Percentiles rank a stretch among this genome's conserved stretches.
Evolutionary conservation across 2,888 invertebrate species (phyloP).

Genomic region (Amblyjoppa proteus): DNA sequence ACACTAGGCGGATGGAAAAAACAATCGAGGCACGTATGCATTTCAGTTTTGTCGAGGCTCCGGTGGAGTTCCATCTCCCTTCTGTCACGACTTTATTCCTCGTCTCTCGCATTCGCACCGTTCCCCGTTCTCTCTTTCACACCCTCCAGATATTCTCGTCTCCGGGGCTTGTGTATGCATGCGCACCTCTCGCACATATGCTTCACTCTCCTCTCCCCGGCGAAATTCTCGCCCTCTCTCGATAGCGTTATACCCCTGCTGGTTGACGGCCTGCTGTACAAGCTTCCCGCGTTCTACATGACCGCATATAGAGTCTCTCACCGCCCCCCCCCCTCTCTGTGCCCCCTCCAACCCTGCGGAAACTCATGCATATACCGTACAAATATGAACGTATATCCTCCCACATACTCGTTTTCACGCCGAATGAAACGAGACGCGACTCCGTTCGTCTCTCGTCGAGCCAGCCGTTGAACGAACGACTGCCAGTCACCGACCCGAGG

Average conservation of each 20-base stretch:
- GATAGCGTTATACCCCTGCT: conserved; percentile 49
- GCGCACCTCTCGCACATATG: conserved; percentile 64
- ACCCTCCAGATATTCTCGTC: conserved; percentile 77
- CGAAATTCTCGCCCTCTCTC: conserved; percentile 43
- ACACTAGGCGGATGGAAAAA: conserved; percentile 64
- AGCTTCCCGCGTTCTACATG: conserved; percentile 53
- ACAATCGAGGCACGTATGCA: conserved; percentile 79
- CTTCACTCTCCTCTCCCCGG: conserved; percentile 42
- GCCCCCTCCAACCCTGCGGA: conserved; percentile 1
- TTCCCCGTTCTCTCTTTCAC: conserved; percentile 75
- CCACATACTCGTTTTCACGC: conserved; percentile 34
- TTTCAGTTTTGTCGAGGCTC: conserved; percentile 77
- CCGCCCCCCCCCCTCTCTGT: no score
- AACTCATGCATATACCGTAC: conserved; percentile 24
- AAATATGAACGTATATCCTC: conserved; percentile 10
- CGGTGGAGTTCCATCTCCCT: conserved; percentile 54
- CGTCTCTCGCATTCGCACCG: conserved; percentile 69
- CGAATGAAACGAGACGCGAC: conserved; percentile 53
- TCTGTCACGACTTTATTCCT: conserved; percentile 57
- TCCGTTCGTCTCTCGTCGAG: conserved; percentile 16
- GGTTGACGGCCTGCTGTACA: conserved; percentile 42
- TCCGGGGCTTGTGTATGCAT: conserved; percentile 60
- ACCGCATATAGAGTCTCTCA: conserved; percentile 35
- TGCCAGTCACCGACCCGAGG: conserved; percentile 67
- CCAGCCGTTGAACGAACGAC: conserved; percentile 26